A percentile compares a stretch with the other conserved stretches of the same genome.
phyloP scores from a whole-genome alignment of 53 echinoderm and acorn worm species.

The Holothuria leucospilota region DNA sequence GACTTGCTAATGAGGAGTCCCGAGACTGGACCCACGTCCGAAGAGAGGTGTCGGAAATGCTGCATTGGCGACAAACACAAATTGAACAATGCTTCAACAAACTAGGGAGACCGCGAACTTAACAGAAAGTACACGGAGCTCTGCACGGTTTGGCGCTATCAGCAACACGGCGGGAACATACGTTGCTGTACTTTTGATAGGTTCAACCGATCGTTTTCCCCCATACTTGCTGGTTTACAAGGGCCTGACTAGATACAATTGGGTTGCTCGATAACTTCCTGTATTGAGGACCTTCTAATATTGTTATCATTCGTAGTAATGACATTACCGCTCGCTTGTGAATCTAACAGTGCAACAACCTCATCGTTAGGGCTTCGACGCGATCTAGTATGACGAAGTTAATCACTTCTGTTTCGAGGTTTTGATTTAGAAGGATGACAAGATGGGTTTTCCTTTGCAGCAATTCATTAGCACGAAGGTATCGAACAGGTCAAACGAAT shows the following conservation, averaged over 20 bases:
- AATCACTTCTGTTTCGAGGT: constrained; percentile 20
- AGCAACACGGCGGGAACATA: constrained; percentile 18
- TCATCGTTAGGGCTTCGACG: constrained; percentile 22
- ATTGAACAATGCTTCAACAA: constrained; percentile 34
- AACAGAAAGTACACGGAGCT: constrained; percentile 15
- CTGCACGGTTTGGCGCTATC: neutral
- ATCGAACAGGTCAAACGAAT: constrained; percentile 41
- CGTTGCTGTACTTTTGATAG: constrained; percentile 32
- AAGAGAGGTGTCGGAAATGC: constrained; percentile 34
- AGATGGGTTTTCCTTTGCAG: constrained; percentile 22
- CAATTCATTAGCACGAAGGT: constrained; percentile 29
- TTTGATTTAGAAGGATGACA: constrained; percentile 6
- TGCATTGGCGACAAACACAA: constrained; percentile 39
- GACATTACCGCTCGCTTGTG: constrained; percentile 17
- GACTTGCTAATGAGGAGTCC: constrained; percentile 16
- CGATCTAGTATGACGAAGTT: neutral
- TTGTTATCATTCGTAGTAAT: constrained; percentile 31
- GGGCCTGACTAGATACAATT: constrained; percentile 25
- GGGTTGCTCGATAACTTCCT: constrained; percentile 33
- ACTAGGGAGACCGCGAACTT: neutral
- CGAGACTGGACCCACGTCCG: neutral
- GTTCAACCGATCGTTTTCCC: constrained; percentile 7
- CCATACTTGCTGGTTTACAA: constrained; percentile 20
- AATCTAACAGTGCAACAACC: constrained; percentile 35
- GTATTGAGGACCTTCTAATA: constrained; percentile 21